Base-by-base conservation (phyloP, 2,888 invertebrate genomes). In the Diadegma fenestrale region DNA sequence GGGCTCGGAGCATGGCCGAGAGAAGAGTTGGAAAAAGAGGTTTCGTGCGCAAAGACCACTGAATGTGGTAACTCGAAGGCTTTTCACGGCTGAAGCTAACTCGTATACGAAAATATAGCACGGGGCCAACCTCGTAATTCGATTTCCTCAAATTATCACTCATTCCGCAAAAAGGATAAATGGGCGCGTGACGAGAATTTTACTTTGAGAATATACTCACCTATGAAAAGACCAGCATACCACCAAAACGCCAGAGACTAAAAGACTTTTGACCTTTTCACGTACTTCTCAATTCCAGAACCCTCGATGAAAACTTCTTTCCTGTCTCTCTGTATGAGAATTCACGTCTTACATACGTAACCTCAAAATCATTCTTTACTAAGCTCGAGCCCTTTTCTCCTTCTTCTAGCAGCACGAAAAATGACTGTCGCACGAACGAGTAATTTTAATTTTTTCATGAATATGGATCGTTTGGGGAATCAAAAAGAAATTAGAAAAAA, bases 121-220 rank as follows among this genome's bases (percentile, higher is more conserved):
- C 84, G 37, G 88, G 89, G 89, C 89, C 87, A 89, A 54, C 88
- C 87, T 83, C 88, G 90, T 93, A 93, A 93, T 93, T 92, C 90
- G 91, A 93, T 93, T 92, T 90, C 88, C 77, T 85, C 91, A 91
- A 93, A 93, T 93, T 93, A 93, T 92, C 92, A 91, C 91, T 92
- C 91, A 92, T 93, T 92, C 90, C 89, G 88, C 90, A 91, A 92
- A 92, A 92, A 93, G 91, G 92, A 93, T 92, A 92, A 93, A 91
- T 89, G 92, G 87, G 89, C 88, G 90, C 93, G 93, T 93, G 93
- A 91, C 87, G 82, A 80, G 93, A 93, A 93, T 93, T 88, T 87
- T 78, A 85, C 84, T 85, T 87, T 43, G 72, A 26, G 78, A 43
- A 58, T 33, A 71, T 73, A 68, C 45, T 33, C 68, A 26, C 51